Evolutionary conservation across 2,113 vertebrate genomes (phyloP), one percentile per base, ranked within the genome.

Genomic region (Platichthys flesus): DNA sequence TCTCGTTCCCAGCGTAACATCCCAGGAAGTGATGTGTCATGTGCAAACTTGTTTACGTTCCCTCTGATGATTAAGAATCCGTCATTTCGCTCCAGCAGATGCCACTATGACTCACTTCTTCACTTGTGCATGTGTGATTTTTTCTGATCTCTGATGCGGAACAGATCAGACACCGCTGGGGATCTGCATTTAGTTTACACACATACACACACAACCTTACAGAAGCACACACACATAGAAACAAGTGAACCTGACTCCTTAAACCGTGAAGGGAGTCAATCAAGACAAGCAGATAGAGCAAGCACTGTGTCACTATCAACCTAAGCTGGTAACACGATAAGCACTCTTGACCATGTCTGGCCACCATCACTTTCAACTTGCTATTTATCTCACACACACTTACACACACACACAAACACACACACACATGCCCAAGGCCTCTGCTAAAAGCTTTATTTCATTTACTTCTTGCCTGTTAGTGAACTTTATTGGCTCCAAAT

Each of bases 281-380:
- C 3, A 24, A 54, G 52, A 52, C 55, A 73, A 52, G 78, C 31
- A 42, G 18, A 66, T 28, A 71, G 57, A 79, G 62, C 49, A 69
- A 69, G 62, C 52, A 47, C 61, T 59, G 28, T 82, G 69, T 85
- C 69, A 57, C 23, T 54, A 66, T 79, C 24, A 58, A 79, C 35
- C 59, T 57, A 31, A 24, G 45, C 64, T 74, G 74, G 67, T 74
- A 74, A 86, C 79, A 31, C 14, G 8, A 71, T 82, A 67, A 79
- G 26, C 59, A 67, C 60, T 74, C 62, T 66, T 70, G 68, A 69
- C 73, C 71, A 75, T 37, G 47, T 78, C 67, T 55, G 63, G 88
- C 76, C 84, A 72, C 45, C 63, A 63, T 23, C 61, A 74, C 76
- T 84, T 85, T 84, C 78, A 88, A 71, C 78, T 65, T 42, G 12